A percentile compares a stretch with the other conserved stretches of the same genome.
These are phyloP conservation scores for Celastrina argiolus DNA, from an alignment of 2,888 invertebrate genomes.

Conservation along the genomic window DNA sequence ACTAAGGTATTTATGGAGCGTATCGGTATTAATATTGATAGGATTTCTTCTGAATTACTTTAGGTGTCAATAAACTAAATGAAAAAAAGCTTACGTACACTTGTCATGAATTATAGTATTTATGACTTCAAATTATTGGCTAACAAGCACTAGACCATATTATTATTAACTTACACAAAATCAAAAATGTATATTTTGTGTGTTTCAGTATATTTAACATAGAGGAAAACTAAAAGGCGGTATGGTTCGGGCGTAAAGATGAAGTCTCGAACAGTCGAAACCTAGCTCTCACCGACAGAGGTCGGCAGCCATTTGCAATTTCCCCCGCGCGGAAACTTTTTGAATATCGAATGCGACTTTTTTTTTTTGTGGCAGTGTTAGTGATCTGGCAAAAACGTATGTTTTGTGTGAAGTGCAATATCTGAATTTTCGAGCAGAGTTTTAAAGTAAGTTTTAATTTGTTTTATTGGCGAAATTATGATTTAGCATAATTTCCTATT, in stretches of 20 bases:
- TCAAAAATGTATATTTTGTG: neutral
- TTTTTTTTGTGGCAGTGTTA: neutral
- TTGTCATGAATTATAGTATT: no score
- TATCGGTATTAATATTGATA: no score
- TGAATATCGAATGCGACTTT: constrained; percentile 23
- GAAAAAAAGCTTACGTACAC: no score
- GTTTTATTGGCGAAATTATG: neutral
- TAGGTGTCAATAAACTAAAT: no score
- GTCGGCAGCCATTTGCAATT: constrained; percentile 28
- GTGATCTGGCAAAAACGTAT: neutral
- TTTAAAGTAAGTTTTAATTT: constrained; percentile 3
- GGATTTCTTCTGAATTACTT: no score
- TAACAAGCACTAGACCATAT: no score
- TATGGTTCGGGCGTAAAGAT: neutral
- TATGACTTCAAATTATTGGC: no score
- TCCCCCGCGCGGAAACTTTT: constrained; percentile 22
- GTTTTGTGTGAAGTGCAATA: constrained; percentile 2
- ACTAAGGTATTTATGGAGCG: no score
- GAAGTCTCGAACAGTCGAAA: constrained; percentile 32
- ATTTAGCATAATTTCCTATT: no score
- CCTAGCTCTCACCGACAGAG: constrained; percentile 30
- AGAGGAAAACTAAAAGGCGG: neutral
- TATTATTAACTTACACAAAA: no score
- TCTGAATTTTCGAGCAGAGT: neutral
- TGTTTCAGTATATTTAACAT: no score